Base-by-base conservation (phyloP, 2,113 vertebrate genomes). In the Calidris pygmaea region DNA sequence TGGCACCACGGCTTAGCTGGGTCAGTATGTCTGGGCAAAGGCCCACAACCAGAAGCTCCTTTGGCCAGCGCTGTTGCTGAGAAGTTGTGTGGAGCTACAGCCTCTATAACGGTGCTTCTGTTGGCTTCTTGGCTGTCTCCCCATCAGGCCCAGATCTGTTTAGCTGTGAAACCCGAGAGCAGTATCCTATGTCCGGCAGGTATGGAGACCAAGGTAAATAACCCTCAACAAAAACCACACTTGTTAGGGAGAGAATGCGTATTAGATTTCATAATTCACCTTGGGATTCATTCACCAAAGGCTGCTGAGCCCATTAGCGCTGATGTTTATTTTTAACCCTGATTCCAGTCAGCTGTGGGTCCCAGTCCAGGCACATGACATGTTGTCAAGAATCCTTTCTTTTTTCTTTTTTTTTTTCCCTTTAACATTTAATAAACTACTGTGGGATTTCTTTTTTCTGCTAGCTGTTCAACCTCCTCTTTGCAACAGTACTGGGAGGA, bases 221-320 rank as follows among this genome's bases (percentile, higher is more conserved):
- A 78, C 34, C 35, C 76, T 87, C 74, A 56, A 81, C 10, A 84
- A 65, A 85, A 96, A 66, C 26, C 65, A 87, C 67, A 32, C 76
- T 85, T 56, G 58, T 56, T 82, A 67, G 37, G 43, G 70, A 93
- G 60, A 60, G 70, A 87, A 89, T 0, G 3, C 0, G 1, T 52
- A 13, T 87, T 87, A 43, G 52, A 83, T 95, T 96, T 93, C 93
- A 72, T 50, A 72, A 70, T 58, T 75, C 94, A 79, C 89, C 93
- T 93, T 90, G 83, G 56, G 90, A 84, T 80, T 95, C 11, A 2
- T 70, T 84, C 30, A 7, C 80, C 0, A 0, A 84, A 88, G 52
- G 52, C 52, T 81, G 72, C 79, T 0, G 7, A 78, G 52, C 34
- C 72, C 7, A 0, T 56, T 37, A 59, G 39, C 1, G 4, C 45